phyloP scores from a whole-genome alignment of 2,888 invertebrate species.

The Mallateleia sp. region DNA sequence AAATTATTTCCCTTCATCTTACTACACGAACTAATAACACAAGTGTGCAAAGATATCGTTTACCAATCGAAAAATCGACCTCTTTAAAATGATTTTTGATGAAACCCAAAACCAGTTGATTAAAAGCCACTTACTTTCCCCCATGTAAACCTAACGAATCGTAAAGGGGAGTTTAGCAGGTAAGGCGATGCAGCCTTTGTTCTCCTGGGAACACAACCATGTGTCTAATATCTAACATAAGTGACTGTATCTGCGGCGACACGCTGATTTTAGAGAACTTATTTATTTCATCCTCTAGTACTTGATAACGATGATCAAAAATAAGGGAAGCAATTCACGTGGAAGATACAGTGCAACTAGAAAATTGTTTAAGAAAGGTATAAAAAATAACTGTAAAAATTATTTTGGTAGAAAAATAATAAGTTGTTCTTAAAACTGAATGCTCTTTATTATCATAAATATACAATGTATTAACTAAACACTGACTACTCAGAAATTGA shows the following conservation, averaged over 20 bases:
- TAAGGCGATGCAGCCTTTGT: conserved; percentile 87
- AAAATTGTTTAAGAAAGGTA: too few relatives aligned
- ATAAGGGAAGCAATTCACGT: too few relatives aligned
- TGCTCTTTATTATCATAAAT: too few relatives aligned
- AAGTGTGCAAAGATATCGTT: too few relatives aligned
- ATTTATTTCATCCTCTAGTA: conserved; percentile 29
- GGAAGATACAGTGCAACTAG: too few relatives aligned
- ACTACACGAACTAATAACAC: too few relatives aligned
- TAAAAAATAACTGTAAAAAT: too few relatives aligned
- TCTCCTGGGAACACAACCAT: conserved; percentile 88
- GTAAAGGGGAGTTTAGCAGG: conserved; percentile 81
- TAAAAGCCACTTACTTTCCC: conserved; percentile 87
- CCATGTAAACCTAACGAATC: conserved; percentile 86
- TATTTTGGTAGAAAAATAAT: too few relatives aligned
- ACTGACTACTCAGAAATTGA: too few relatives aligned
- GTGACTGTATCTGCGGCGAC: conserved; percentile 32
- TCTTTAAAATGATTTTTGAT: conserved; percentile 75
- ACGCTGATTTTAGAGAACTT: conserved; percentile 40
- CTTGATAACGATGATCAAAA: conserved; percentile 11
- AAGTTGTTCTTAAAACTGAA: too few relatives aligned
- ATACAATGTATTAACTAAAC: too few relatives aligned
- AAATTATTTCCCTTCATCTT: too few relatives aligned
- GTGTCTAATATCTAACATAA: conserved; percentile 87
- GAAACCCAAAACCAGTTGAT: conserved; percentile 87
- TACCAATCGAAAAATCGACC: not conserved